Percentiles rank a stretch among this genome's conserved stretches.
These are phyloP conservation scores for Brachypodius melanocephalos DNA, from an alignment of 2,113 vertebrate genomes.

Conservation along the genomic window DNA sequence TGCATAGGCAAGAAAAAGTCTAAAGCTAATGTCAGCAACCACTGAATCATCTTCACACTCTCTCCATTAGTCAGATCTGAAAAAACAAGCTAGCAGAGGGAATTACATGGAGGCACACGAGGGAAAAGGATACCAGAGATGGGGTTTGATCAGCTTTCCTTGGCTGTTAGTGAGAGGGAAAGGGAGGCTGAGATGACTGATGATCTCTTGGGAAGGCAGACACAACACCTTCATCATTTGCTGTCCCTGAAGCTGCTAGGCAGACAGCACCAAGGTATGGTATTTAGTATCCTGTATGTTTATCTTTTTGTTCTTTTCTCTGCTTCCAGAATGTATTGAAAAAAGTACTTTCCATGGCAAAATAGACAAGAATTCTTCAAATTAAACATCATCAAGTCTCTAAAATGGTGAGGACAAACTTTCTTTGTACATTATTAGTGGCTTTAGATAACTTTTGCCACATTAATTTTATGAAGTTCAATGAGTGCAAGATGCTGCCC, in stretches of 20 bases:
- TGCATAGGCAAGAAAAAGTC: not conserved
- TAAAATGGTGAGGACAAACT: not conserved
- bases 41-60: not conserved
- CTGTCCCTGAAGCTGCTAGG: not conserved
- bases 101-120: rapidly evolving
- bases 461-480: not conserved
- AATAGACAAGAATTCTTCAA: not conserved
- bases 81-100: not conserved
- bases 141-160: not conserved
- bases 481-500: not conserved
- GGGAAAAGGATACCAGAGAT: not conserved
- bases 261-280: not conserved
- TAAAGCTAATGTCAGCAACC: not conserved
- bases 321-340: not conserved
- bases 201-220: not conserved
- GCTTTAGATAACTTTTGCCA: not conserved
- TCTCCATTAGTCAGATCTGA: not conserved
- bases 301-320: not conserved
- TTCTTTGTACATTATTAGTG: not conserved
- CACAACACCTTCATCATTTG: not conserved
- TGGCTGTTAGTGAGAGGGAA: not conserved
- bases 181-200: not conserved
- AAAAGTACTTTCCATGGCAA: not conserved
- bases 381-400: not conserved
- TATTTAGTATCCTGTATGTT: not conserved